Evolutionary conservation across 1,140 invertebrate genomes (phyloP), one percentile per base, ranked within the genome.

Genomic region (Theocolax elegans): DNA sequence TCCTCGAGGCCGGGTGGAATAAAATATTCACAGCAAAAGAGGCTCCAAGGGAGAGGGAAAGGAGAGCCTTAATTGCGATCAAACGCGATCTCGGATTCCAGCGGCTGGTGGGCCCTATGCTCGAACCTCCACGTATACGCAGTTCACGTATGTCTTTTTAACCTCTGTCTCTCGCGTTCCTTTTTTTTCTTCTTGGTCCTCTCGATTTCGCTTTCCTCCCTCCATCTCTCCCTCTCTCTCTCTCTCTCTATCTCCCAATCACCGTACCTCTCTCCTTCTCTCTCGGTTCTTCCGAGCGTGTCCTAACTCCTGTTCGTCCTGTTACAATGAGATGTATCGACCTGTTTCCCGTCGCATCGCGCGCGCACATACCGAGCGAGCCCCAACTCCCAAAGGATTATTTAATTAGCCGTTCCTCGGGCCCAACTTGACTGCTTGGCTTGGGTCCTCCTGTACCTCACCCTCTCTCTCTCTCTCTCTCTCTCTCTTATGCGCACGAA

Each of bases 321-420:
- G 83, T 84, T 84, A 83, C 81, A 81, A 85, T 83, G 81, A 83
- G 82, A 84, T 85, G 84, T 85, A 84, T 83, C 83, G 80, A 80
- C 79, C 83, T 83, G 81, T 83, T 83, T 77, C 46, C 31, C 75
- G 71, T 75, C 75, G 74, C 76, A 75, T n/a, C 77, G 69, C 73
- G 62, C 74, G 74, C 75, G 73, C 76, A 76, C 76, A 72, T 73
- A 68, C 77, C 73, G 69, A 38, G 31, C 12, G 46, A 40, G 35
- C 12, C 12, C 74, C 74, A 78, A 71, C 71, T 82, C 75, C 70
- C 72, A 72, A 75, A 77, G 80, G 82, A 85, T 85, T 85, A 82
- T 85, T 85, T 85, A 85, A 85, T 85, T 85, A 85, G 82, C 77
- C 75, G 69, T 76, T 78, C 25, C 38, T 21, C 23, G 21, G 48